phyloP scores from a whole-genome alignment of 2,888 invertebrate genomes.

The Sialis lutaria region DNA sequence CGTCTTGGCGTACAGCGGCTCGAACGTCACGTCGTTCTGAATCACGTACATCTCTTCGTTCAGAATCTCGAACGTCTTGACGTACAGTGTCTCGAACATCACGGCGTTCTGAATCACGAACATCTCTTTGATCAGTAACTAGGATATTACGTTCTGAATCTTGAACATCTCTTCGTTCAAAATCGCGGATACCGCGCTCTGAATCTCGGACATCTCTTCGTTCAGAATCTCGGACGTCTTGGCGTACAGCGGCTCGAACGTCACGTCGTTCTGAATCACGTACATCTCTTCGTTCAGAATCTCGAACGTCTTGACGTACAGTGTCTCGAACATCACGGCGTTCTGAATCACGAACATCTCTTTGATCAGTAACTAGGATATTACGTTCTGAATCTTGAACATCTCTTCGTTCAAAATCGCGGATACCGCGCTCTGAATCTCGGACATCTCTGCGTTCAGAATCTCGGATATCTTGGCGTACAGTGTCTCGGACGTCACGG shows the following conservation, averaged over 20 bases:
- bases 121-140: no score
- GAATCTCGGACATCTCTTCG: background rate
- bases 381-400: no score
- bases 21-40: background rate
- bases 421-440: background rate
- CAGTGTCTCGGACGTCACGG: background rate
- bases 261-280: background rate
- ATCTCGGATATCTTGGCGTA: background rate
- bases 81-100: background rate
- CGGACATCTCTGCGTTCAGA: background rate
- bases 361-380: no score
- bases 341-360: no score
- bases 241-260: background rate
- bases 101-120: background rate
- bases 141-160: background rate
- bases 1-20: no score
- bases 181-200: background rate
- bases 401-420: no score
- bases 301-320: no score
- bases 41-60: background rate
- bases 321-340: no score
- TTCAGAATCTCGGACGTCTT: background rate
- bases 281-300: background rate
- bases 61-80: no score
- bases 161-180: background rate